These are phyloP conservation scores for Melanotaenia parkinsoni DNA, from an alignment of 2,797 vertebrate genomes.

Conservation along the genomic window DNA sequence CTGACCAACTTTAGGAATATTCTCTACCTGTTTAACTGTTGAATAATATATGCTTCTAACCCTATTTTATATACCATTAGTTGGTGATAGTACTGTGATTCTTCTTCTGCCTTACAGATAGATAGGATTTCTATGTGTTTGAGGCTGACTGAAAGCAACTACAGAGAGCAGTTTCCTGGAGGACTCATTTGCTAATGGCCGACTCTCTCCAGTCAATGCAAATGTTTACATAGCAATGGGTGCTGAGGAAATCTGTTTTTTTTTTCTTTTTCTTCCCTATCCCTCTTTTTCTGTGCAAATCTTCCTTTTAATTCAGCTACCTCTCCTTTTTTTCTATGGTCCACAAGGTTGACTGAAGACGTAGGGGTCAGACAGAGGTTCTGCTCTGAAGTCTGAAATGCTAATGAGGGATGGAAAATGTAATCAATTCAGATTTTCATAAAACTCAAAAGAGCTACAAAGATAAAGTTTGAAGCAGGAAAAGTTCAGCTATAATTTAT, in stretches of 20 bases:
- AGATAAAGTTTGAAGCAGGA: slow-evolving; percentile 40
- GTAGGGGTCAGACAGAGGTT: slow-evolving; percentile 20
- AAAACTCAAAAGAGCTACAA: slow-evolving; percentile 26
- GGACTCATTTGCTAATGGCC: slow-evolving; percentile 1
- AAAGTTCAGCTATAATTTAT: slow-evolving; percentile 52
- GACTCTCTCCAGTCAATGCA: slow-evolving; percentile 35
- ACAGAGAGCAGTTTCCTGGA: slow-evolving; percentile 1
- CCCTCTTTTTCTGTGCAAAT: slow-evolving; percentile 32
- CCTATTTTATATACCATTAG: not conserved
- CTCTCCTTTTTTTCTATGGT: slow-evolving; percentile 43
- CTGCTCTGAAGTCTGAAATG: slow-evolving; percentile 36
- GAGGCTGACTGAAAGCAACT: accelerated
- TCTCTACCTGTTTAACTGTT: not conserved
- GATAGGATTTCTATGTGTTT: not conserved
- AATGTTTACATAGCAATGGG: slow-evolving; percentile 58
- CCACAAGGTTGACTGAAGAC: slow-evolving; percentile 29
- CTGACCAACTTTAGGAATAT: not conserved
- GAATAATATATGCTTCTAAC: not conserved
- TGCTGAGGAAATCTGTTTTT: slow-evolving; percentile 41
- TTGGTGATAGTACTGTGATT: not conserved
- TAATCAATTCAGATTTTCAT: slow-evolving; percentile 48
- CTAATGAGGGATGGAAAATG: slow-evolving; percentile 59
- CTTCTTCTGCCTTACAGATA: not conserved
- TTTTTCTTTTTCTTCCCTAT: slow-evolving; percentile 38
- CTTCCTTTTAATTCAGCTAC: slow-evolving; percentile 48